Evolutionary conservation across 35 echinoderm and acorn worm species (phyloP), one percentile per base, ranked within the genome.

Genomic region (Eucidaris tribuloides): DNA sequence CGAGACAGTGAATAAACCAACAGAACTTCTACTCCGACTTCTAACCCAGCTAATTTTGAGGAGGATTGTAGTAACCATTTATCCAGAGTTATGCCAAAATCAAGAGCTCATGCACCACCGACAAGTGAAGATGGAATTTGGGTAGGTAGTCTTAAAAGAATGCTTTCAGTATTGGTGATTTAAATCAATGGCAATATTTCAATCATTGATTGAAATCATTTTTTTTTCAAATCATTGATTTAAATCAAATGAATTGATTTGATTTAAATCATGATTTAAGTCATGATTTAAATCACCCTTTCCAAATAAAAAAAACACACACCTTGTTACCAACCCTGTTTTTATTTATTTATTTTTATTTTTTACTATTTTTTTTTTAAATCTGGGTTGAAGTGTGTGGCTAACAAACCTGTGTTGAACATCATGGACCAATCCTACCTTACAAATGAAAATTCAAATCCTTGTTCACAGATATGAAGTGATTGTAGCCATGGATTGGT

Each of bases 41-140:
- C n/a, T n/a, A n/a, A n/a, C n/a, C n/a, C n/a, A n/a, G n/a, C n/a
- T n/a, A n/a, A n/a, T n/a, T n/a, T n/a, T n/a, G n/a, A n/a, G n/a
- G n/a, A n/a, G n/a, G n/a, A n/a, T n/a, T n/a, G n/a, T n/a, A n/a
- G n/a, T n/a, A n/a, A n/a, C n/a, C n/a, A n/a, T n/a, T n/a, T n/a
- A n/a, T n/a, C n/a, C n/a, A n/a, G n/a, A n/a, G n/a, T 4, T 7
- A 74, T 74, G 68, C 68, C 68, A 1, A 74, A 74, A 40, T 74
- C 68, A 42, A 38, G 68, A 74, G 68, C 68, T 41, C 68, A 74
- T 44, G 68, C 68, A 11, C 68, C 68, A 25, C 44, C 68, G 24
- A 22, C 68, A 3, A 36, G 7, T 7, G 35, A 41, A 32, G 68
- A 74, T 44, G 68, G 68, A 38, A 74, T 74, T 25, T 74, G 68